Conservation (phyloP, 2,113 vertebrate species). For the Panthera leo region DNA sequence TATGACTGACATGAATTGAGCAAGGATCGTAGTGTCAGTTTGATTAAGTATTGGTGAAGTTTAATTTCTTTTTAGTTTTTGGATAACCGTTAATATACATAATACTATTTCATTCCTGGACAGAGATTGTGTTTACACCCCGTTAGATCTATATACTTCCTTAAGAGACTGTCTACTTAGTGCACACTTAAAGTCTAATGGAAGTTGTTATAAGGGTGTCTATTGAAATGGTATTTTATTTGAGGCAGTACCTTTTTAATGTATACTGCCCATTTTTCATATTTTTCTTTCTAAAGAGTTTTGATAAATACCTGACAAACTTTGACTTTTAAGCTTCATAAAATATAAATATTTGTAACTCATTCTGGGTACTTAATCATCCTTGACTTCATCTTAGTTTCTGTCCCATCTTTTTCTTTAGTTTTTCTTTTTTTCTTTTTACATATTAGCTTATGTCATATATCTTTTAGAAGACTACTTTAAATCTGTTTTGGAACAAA, state of each 20-base stretch:
- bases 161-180: neutral
- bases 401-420: neutral
- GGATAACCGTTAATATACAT: neutral
- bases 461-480: slow-evolving; percentile 19
- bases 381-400: neutral
- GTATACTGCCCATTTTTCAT: neutral
- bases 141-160: neutral
- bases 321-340: slow-evolving; percentile 16
- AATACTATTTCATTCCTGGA: neutral
- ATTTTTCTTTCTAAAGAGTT: neutral
- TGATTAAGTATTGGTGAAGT: neutral
- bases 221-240: neutral
- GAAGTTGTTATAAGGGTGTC: neutral
- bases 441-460: neutral
- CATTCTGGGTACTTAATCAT: neutral
- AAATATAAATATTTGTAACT: neutral
- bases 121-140: neutral
- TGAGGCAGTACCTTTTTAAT: neutral
- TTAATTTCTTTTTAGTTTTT: slow-evolving; percentile 16
- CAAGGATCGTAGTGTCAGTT: neutral
- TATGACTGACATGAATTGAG: neutral
- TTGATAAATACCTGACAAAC: neutral
- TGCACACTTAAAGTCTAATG: neutral
- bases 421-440: neutral
- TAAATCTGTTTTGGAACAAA: slow-evolving; percentile 17